Conservation (phyloP, 2,797 vertebrate genomes). For the Heterohyrax brucei region DNA sequence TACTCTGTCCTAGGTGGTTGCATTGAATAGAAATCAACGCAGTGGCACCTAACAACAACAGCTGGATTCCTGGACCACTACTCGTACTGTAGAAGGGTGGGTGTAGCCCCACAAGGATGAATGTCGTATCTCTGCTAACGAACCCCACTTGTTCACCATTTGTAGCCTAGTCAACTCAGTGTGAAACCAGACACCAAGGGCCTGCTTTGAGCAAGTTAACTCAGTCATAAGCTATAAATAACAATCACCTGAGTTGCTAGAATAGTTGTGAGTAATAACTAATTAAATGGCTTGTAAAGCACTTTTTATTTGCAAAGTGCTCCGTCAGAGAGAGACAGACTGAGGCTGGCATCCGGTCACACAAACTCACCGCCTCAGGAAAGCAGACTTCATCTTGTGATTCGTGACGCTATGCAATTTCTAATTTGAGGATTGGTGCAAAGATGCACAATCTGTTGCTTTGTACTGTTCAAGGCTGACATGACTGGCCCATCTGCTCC, state of each 20-base stretch:
- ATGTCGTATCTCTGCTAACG: rapidly evolving
- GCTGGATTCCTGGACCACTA: background rate
- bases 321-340: slow-evolving; percentile 41
- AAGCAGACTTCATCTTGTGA: slow-evolving; percentile 82
- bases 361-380: slow-evolving; percentile 60
- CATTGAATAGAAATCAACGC: background rate
- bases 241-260: slow-evolving; percentile 41
- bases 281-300: slow-evolving; percentile 77
- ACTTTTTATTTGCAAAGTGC: slow-evolving; percentile 68
- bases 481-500: slow-evolving; percentile 77
- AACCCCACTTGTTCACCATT: background rate
- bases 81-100: background rate
- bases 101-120: background rate
- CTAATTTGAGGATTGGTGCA: slow-evolving; percentile 84
- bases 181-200: slow-evolving; percentile 73
- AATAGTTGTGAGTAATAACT: slow-evolving; percentile 67
- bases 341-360: slow-evolving; percentile 71
- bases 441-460: slow-evolving; percentile 84
- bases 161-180: background rate
- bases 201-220: slow-evolving; percentile 77
- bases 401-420: slow-evolving; percentile 74
- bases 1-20: background rate
- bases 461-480: slow-evolving; percentile 59
- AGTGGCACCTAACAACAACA: background rate
- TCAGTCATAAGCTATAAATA: slow-evolving; percentile 75